Conservation (phyloP, 2,888 invertebrate species). For the Spicauda simplicius region DNA sequence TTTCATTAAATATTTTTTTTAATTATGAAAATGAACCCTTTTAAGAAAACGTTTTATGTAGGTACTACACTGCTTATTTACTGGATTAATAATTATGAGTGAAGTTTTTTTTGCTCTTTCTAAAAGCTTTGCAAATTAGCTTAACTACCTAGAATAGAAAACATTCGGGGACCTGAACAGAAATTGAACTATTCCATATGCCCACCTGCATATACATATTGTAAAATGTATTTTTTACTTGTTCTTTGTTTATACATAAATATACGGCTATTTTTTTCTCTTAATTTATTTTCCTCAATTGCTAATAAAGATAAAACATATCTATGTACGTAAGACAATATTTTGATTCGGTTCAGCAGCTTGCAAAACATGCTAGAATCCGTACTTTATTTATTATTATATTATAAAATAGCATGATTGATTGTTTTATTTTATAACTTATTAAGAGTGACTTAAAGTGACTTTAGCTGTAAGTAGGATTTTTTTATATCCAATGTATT, state of each 20-base stretch:
- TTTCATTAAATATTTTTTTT: too few species aligned
- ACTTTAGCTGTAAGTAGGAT: background rate
- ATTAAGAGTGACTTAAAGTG: background rate
- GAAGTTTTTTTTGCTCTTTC: background rate
- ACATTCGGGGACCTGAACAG: constrained; percentile 34
- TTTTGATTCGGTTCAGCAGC: background rate
- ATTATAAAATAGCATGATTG: background rate
- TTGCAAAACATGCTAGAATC: background rate
- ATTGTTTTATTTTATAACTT: background rate
- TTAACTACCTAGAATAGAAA: background rate
- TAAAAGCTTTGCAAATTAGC: background rate
- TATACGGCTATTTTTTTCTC: background rate
- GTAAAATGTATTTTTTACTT: constrained; percentile 1
- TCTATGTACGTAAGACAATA: background rate
- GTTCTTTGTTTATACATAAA: background rate
- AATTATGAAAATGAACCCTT: too few species aligned
- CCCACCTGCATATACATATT: background rate
- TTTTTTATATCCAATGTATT: background rate
- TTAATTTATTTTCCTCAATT: background rate
- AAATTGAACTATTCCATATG: constrained; percentile 24
- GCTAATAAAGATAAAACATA: background rate
- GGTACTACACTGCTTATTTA: background rate
- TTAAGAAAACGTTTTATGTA: background rate
- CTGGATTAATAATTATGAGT: background rate
- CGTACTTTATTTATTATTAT: background rate